Evolutionary conservation across 2,113 vertebrate genomes (phyloP), one percentile per base, ranked within the genome.

Genomic region (Cettia cetti): DNA sequence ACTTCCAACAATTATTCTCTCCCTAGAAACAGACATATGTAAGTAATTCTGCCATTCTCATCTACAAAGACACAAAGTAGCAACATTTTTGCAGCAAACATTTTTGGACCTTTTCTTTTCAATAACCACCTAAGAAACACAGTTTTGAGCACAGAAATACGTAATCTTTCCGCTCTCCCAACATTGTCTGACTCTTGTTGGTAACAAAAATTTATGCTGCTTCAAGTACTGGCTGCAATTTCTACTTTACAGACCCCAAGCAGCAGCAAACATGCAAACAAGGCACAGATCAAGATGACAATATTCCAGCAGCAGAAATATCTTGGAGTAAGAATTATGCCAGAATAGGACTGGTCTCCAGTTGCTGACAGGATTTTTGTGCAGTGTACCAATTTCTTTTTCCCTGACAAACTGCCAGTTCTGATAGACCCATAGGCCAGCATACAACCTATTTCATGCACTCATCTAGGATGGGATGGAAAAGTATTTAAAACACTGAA

Each of bases 221-320:
- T 86, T 83, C 76, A 70, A 74, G 17, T 16, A 47, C 16, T 35
- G 7, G 28, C n/a, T 54, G 26, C 54, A 86, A 4, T 42, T 42
- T 70, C 39, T 40, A 15, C 37, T 87, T 49, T 19, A 56, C 6
- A 86, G 35, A 77, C 19, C 33, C 33, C 18, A 78, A 40, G 57
- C 76, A 92, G 42, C 64, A 84, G 42, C 33, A 89, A 74, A 63
- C 35, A 72, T 31, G 16, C 69, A 90, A 78, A 89, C 28, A 60
- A 81, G 88, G 53, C 79, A 64, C 39, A 69, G 60, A 45, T 91
- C 7, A 1, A 86, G 74, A 69, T 86, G 80, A 82, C 53, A 66
- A 27, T 13, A 50, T n/a, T 65, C 52, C 63, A 80, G 45, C 50
- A 86, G 31, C 52, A 83, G 26, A 80, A 93, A 75, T 42, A 79